These are phyloP conservation scores for Polietes domitor DNA, from an alignment of 2,888 invertebrate genomes.

Conservation along the genomic window DNA sequence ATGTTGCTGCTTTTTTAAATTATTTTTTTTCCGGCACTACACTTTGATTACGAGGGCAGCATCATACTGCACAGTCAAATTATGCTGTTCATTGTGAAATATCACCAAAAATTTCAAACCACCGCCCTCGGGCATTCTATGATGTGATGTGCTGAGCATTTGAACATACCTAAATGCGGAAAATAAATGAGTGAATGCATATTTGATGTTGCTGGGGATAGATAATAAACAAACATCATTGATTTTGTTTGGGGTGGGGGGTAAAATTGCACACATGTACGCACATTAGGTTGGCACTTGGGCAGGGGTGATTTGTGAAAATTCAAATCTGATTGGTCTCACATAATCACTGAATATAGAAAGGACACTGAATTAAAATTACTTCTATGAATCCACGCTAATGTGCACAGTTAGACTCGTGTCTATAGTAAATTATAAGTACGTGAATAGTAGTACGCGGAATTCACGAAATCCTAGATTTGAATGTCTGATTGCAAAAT, in stretches of 20 bases:
- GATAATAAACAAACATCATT: conserved; percentile 23
- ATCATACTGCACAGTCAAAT: neutral
- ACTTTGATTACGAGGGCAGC: neutral
- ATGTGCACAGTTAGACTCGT: neutral
- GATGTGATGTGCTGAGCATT: neutral
- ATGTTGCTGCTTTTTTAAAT: neutral
- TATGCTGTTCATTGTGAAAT: neutral
- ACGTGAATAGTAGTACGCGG: neutral
- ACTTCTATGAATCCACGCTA: neutral
- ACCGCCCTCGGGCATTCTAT: neutral
- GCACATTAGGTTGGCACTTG: no score
- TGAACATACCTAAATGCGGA: neutral
- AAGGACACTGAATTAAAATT: no score
- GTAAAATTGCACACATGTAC: neutral
- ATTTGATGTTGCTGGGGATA: conserved; percentile 1
- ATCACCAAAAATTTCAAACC: neutral
- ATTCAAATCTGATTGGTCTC: no score
- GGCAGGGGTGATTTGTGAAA: no score
- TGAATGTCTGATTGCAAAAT: neutral
- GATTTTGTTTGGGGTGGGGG: neutral
- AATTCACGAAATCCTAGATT: neutral
- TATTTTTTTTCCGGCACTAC: neutral
- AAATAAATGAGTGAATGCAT: conserved; percentile 19
- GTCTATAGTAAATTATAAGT: neutral
- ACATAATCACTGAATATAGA: no score